Evolutionary conservation across 1,140 invertebrate genomes (phyloP).

Genomic region (Panagrolaimus sp.): DNA sequence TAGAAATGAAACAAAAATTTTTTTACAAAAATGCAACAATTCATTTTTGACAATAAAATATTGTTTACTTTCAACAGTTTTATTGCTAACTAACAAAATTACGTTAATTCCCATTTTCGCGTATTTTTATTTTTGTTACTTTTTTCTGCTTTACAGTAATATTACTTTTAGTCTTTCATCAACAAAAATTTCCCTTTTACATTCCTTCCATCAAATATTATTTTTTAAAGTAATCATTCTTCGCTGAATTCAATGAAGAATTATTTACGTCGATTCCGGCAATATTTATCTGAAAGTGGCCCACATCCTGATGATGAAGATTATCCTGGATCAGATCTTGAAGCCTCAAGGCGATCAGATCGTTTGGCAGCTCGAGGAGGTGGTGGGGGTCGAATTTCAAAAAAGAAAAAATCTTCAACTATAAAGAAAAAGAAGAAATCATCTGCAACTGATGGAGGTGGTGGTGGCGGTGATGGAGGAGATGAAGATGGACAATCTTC

Average conservation of each 20-base stretch:
- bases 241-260: not conserved
- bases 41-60: too few species aligned
- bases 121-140: too few species aligned
- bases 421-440: not conserved
- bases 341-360: not conserved
- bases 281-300: slow-evolving; percentile 1
- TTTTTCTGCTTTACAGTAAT: too few species aligned
- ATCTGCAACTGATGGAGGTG: not conserved
- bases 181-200: too few species aligned
- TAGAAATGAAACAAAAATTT: too few species aligned
- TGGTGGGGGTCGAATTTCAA: not conserved
- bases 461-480: not conserved
- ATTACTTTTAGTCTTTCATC: too few species aligned
- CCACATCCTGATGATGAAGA: not conserved
- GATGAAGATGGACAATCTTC: not conserved
- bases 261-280: slow-evolving; percentile 1
- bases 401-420: slow-evolving; percentile 1
- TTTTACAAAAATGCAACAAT: too few species aligned
- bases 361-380: not conserved
- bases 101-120: too few species aligned
- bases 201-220: too few species aligned
- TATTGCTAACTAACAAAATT: too few species aligned
- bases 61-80: too few species aligned
- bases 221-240: too few species aligned
- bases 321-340: not conserved